Percentiles rank a stretch among this genome's conserved stretches.
phyloP scores from a whole-genome alignment of 2,797 vertebrate species.

The Sandelia bainsii region DNA sequence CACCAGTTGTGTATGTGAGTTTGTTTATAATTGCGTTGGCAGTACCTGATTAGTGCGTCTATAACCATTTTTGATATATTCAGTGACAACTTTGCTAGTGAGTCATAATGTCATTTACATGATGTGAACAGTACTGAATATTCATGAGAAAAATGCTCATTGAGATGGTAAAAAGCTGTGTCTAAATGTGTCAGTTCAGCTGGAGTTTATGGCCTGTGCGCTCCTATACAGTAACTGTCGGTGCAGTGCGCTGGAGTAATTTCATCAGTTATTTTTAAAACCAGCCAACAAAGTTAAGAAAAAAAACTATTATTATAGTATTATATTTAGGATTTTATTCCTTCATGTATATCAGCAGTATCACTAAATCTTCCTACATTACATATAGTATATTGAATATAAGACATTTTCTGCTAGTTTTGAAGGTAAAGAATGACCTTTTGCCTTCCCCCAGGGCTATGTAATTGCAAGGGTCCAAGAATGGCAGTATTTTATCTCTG shows the following conservation, averaged over 20 bases:
- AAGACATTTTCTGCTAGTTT: constrained; percentile 49
- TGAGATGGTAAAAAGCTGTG: constrained; percentile 26
- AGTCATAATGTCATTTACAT: constrained; percentile 56
- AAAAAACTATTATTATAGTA: background rate
- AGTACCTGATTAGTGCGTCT: constrained; percentile 37
- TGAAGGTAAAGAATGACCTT: constrained; percentile 71
- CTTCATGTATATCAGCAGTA: constrained; percentile 27
- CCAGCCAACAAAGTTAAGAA: constrained; percentile 42
- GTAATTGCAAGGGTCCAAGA: constrained; percentile 77
- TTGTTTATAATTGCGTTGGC: constrained; percentile 42
- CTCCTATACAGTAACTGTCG: constrained; percentile 50
- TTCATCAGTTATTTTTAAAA: constrained; percentile 59
- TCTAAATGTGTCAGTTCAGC: constrained; percentile 56
- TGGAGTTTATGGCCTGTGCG: constrained; percentile 41
- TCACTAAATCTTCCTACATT: constrained; percentile 44
- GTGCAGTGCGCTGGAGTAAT: constrained; percentile 15
- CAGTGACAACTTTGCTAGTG: constrained; percentile 52
- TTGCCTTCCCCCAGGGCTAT: constrained; percentile 73
- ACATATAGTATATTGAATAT: constrained; percentile 23
- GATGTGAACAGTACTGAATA: constrained; percentile 69
- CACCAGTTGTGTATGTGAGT: background rate
- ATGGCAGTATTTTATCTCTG: constrained; percentile 81
- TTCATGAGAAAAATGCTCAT: constrained; percentile 57
- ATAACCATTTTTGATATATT: constrained; percentile 55
- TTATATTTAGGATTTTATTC: constrained; percentile 43